Percentiles rank a stretch among this genome's conserved stretches.
These are phyloP conservation scores for Setipinna tenuifilis DNA, from an alignment of 2,797 vertebrate genomes.

Conservation along the genomic window DNA sequence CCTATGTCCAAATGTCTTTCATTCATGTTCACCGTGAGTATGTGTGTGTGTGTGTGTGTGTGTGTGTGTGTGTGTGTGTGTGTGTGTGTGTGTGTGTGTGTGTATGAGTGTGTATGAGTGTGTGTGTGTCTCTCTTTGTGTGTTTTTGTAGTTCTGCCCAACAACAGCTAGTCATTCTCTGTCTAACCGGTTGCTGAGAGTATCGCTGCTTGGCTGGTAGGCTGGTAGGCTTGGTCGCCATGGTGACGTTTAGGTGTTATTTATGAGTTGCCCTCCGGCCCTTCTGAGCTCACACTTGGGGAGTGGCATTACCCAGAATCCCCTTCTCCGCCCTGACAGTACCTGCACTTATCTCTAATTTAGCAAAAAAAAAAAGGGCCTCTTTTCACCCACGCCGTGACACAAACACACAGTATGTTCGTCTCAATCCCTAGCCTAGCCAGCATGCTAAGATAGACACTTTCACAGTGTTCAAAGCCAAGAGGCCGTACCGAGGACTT, in stretches of 20 bases:
- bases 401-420: not conserved
- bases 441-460: too few species aligned
- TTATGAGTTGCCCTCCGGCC: slow-evolving; percentile 53
- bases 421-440: too few species aligned
- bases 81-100: not conserved
- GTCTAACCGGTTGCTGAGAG: slow-evolving; percentile 81
- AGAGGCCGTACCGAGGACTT: too few species aligned
- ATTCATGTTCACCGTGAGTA: too few species aligned
- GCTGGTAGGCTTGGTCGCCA: slow-evolving; percentile 73
- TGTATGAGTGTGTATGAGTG: not conserved
- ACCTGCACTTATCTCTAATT: not conserved
- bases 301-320: slow-evolving; percentile 25
- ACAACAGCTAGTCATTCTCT: slow-evolving; percentile 65
- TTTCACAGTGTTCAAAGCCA: too few species aligned
- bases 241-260: slow-evolving; percentile 75
- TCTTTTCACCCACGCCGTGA: not conserved
- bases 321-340: not conserved
- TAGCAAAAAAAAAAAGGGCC: too few species aligned
- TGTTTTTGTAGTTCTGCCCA: not conserved
- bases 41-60: too few species aligned
- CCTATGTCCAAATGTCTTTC: too few species aligned
- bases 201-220: slow-evolving; percentile 72
- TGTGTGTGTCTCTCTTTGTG: not conserved
- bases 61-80: not conserved
- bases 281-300: slow-evolving; percentile 61